These are phyloP conservation scores for Acanthosepion pharaonis DNA, from an alignment of 2,888 invertebrate genomes.

Conservation along the genomic window DNA sequence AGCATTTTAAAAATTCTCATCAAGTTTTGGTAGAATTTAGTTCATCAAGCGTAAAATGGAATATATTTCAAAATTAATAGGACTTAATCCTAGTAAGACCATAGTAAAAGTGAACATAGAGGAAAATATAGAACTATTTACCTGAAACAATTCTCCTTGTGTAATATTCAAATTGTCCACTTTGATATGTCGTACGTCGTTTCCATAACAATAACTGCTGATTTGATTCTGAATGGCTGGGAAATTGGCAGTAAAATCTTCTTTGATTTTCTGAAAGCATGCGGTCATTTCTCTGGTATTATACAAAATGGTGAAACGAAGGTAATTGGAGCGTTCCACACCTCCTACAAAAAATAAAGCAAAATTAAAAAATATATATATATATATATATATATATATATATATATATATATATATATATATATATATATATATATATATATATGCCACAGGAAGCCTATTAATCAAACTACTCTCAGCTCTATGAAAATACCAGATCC, in stretches of 20 bases:
- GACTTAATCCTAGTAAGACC: no score
- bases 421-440: no score
- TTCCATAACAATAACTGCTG: slow-evolving; percentile 33
- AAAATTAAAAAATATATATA: no score
- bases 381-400: no score
- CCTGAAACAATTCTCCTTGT: neutral
- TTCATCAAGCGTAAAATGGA: no score
- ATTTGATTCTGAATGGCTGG: neutral
- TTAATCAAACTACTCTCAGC: no score
- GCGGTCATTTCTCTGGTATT: neutral
- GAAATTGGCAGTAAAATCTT: neutral
- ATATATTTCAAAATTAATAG: no score
- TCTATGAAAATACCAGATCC: no score
- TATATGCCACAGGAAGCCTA: no score
- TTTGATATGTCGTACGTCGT: neutral
- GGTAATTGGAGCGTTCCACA: neutral
- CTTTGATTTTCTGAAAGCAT: neutral
- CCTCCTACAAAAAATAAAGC: neutral
- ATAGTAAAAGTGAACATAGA: neutral
- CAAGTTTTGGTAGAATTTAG: no score
- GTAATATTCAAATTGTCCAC: neutral
- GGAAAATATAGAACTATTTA: neutral
- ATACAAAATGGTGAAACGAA: neutral
- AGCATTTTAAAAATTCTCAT: no score
- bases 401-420: no score